A percentile compares a stretch with the other conserved stretches of the same genome.
Conservation (phyloP, 2,888 invertebrate species). For the Lamproptera curius region DNA sequence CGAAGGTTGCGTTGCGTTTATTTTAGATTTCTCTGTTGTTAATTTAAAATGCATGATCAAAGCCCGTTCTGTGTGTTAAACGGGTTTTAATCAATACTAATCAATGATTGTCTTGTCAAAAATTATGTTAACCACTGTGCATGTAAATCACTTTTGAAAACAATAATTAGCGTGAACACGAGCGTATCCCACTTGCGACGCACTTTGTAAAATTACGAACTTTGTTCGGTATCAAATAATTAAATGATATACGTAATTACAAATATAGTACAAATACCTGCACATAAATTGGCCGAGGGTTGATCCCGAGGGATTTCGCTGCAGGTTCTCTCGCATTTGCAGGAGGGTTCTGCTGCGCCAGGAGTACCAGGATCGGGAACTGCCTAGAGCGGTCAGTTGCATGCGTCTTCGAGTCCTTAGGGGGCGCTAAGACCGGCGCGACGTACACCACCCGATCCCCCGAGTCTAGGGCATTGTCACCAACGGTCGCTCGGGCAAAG, state of each 20-base stretch:
- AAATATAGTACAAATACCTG: slow-evolving; percentile 42
- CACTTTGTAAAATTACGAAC: neutral
- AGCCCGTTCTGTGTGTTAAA: neutral
- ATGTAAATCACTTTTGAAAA: neutral
- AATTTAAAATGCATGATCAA: slow-evolving; percentile 6
- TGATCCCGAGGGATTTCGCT: slow-evolving; percentile 50
- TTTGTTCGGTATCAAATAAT: neutral
- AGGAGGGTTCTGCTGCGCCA: slow-evolving; percentile 43
- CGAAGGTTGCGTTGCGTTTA: neutral
- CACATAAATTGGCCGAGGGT: slow-evolving; percentile 58
- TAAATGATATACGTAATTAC: neutral
- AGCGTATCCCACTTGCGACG: neutral
- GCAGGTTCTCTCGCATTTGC: slow-evolving; percentile 43
- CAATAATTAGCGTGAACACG: neutral
- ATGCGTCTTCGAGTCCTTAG: slow-evolving; percentile 53
- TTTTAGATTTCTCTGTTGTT: slow-evolving; percentile 1
- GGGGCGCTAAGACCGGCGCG: slow-evolving; percentile 65
- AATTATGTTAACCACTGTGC: neutral
- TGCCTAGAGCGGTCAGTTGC: slow-evolving; percentile 58
- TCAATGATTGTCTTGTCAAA: neutral
- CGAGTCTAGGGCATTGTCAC: slow-evolving; percentile 55
- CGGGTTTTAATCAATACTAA: neutral
- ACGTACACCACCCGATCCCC: slow-evolving; percentile 57
- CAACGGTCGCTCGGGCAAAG: slow-evolving; percentile 45
- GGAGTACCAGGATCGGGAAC: slow-evolving; percentile 62